Evolutionary conservation across 2,113 vertebrate genomes (phyloP).

Genomic region (Athene cunicularia): DNA sequence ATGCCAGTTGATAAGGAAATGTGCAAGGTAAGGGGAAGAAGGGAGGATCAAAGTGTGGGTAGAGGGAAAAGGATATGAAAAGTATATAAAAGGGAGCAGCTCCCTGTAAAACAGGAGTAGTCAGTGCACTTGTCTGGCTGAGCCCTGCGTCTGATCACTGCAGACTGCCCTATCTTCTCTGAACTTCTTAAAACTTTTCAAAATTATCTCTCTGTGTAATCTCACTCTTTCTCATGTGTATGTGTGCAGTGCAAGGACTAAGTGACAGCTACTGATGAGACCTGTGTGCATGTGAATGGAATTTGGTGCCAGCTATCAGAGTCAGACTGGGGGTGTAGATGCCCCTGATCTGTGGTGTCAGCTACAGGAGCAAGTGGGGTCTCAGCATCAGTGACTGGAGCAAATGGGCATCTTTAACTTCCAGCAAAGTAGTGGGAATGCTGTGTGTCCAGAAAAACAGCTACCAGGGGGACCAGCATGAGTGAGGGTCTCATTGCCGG

Average conservation of each 20-base stretch:
- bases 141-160: not conserved
- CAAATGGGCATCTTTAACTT: not conserved
- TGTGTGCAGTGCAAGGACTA: not conserved
- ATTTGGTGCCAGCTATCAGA: not conserved
- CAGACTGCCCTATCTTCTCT: not conserved
- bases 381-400: not conserved
- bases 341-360: no score
- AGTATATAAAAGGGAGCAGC: rapidly evolving
- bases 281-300: not conserved
- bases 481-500: not conserved
- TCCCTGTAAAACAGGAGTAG: rapidly evolving
- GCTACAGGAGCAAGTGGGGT: not conserved
- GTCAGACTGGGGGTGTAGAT: no score
- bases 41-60: not conserved
- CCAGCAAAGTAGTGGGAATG: not conserved
- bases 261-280: not conserved
- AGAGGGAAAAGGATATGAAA: not conserved
- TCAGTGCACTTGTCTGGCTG: not conserved
- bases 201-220: not conserved
- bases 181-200: not conserved
- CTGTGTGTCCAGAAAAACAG: not conserved
- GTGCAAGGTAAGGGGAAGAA: not conserved
- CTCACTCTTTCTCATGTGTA: not conserved
- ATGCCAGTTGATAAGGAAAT: not conserved
- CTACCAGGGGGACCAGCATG: not conserved